Evolutionary conservation across 2,797 vertebrate genomes (phyloP), one percentile per base, ranked within the genome.

Genomic region (Toxotes lorentzi): DNA sequence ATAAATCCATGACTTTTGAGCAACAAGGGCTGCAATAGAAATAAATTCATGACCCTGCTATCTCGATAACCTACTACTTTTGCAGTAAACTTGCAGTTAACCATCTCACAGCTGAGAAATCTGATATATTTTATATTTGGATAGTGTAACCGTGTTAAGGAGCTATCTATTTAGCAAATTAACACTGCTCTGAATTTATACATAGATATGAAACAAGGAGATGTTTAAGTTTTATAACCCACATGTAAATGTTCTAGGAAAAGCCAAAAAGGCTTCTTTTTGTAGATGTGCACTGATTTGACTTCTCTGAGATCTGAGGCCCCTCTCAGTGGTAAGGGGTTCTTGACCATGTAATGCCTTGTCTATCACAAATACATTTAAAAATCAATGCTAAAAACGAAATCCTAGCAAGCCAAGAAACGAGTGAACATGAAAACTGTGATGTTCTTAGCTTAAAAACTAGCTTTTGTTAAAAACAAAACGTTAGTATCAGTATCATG

Each of bases 331-430:
- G 17, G 45, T 21, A 48, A 9, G 7, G 3, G 45, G 45, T 48
- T 19, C 45, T 2, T 48, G 19, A 9, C 45, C 1, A n/a, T 21
- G 45, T 48, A 21, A 74, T 12, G 2, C 35, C 5, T 38, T 7
- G 1, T 38, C 3, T 38, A 8, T 38, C 3, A 38, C 9, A 9
- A 38, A 8, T 4, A 13, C 2, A 40, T 40, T 40, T 12, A 40
- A 40, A 40, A 40, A 11, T 34, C 2, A 40, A n/a, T 40, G 5
- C 35, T 17, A 24, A 47, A 64, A 24, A 7, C 9, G 23, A 9
- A 61, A 23, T 24, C n/a, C 43, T 70, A 24, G 27, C 35, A 48
- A 57, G 40, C 48, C 43, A 58, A 27, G 27, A 53, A 62, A 32
- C 17, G 7, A 24, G 12, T 53, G 0, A 53, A 40, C 10, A 40